A percentile compares a stretch with the other conserved stretches of the same genome.
These are phyloP conservation scores for Echiichthys vipera DNA, from an alignment of 2,797 vertebrate genomes.

Conservation along the genomic window DNA sequence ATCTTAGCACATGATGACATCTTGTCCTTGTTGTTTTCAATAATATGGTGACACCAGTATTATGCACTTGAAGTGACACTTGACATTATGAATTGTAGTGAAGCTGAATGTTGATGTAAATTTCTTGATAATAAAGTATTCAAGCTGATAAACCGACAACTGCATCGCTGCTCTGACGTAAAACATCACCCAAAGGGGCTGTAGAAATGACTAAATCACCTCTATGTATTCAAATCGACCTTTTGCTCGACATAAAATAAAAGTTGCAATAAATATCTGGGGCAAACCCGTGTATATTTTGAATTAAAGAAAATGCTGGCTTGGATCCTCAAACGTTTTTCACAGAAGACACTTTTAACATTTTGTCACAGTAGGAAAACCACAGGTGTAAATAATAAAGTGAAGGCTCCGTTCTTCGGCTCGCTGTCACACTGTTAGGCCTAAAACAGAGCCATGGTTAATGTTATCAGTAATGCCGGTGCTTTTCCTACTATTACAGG, in stretches of 20 bases:
- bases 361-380: too few relatives aligned
- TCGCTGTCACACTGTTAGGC: too few relatives aligned
- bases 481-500: background rate
- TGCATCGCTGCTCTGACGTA: slow-evolving; percentile 36
- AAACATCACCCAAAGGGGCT: slow-evolving; percentile 48
- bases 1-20: slow-evolving; percentile 37
- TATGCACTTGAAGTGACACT: slow-evolving; percentile 76
- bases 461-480: background rate
- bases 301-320: slow-evolving; percentile 3
- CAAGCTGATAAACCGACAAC: slow-evolving; percentile 39
- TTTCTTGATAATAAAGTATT: slow-evolving; percentile 55
- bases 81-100: slow-evolving; percentile 73
- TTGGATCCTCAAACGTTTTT: slow-evolving; percentile 6
- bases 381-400: background rate
- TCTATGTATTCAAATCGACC: slow-evolving; percentile 62
- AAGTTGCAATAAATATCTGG: slow-evolving; percentile 73
- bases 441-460: too few relatives aligned
- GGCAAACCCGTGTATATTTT: slow-evolving; percentile 31
- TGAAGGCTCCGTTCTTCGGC: too few relatives aligned
- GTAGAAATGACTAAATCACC: slow-evolving; percentile 61
- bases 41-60: slow-evolving; percentile 65
- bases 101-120: slow-evolving; percentile 76
- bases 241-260: slow-evolving; percentile 73
- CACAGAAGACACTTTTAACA: too few relatives aligned
- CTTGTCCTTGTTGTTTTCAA: slow-evolving; percentile 58